phyloP scores from a whole-genome alignment of 92 coral and sea anemone species.

The Bergia puertoricense region DNA sequence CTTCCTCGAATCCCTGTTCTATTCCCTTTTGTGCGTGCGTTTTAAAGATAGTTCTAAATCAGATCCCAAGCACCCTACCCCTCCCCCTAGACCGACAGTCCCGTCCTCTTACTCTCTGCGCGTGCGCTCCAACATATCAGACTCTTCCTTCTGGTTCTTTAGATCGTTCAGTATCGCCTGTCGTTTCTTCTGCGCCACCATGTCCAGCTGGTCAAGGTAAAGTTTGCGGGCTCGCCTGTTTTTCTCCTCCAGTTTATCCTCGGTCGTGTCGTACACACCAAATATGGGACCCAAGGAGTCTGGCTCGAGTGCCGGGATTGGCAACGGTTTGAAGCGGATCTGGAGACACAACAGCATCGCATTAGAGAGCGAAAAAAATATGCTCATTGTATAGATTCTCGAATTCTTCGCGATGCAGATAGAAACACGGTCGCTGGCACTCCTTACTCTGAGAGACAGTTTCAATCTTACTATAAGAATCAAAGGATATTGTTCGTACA shows the following conservation, averaged over 20 bases:
- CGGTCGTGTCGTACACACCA: conserved; percentile 90
- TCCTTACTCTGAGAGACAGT: too few relatives aligned
- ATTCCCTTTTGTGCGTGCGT: too few relatives aligned
- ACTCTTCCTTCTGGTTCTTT: conserved; percentile 89
- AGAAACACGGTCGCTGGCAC: too few relatives aligned
- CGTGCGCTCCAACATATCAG: conserved; percentile 93
- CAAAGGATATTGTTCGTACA: too few relatives aligned
- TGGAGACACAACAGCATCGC: conserved; percentile 13
- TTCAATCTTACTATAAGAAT: too few relatives aligned
- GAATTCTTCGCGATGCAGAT: neutral
- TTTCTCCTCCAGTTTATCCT: conserved; percentile 81
- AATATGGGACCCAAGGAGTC: conserved; percentile 94
- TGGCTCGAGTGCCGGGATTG: conserved; percentile 96
- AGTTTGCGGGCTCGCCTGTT: conserved; percentile 79
- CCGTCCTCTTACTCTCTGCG: conserved; percentile 80
- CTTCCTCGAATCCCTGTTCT: too few relatives aligned
- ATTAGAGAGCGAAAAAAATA: neutral
- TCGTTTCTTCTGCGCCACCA: conserved; percentile 97
- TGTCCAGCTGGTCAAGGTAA: conserved; percentile 92
- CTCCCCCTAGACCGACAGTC: neutral
- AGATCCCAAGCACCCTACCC: too few relatives aligned
- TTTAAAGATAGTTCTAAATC: too few relatives aligned
- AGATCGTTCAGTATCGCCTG: conserved; percentile 86
- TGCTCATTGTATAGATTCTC: neutral
- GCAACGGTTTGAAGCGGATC: conserved; percentile 96